A percentile compares a stretch with the other conserved stretches of the same genome.
Conservation (phyloP, 2,113 vertebrate genomes). For the Corydoras sp. region DNA sequence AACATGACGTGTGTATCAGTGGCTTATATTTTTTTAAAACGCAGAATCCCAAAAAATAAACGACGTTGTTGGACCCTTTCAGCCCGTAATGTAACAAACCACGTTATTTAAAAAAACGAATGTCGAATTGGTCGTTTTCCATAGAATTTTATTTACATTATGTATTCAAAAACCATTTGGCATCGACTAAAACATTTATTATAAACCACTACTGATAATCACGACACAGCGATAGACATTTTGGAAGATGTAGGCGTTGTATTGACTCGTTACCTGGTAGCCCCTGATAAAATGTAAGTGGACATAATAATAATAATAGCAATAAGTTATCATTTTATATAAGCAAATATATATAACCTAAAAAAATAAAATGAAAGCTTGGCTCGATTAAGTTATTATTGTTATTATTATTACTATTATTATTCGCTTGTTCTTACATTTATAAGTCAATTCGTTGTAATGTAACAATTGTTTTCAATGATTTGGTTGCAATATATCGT, state of each 20-base stretch:
- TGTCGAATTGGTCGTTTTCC: not conserved
- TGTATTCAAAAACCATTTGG: constrained; percentile 36
- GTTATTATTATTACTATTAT: constrained; percentile 15
- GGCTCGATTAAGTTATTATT: constrained; percentile 7
- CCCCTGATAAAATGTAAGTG: not conserved
- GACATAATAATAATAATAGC: not conserved
- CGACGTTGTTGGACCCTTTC: too few relatives aligned
- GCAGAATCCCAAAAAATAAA: too few relatives aligned
- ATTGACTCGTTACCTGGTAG: not conserved
- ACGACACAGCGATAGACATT: constrained; percentile 34
- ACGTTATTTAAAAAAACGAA: not conserved
- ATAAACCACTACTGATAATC: constrained; percentile 26
- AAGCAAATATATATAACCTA: too few relatives aligned
- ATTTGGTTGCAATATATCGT: constrained; percentile 11
- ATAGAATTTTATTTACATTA: constrained; percentile 30
- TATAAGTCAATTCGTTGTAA: not conserved
- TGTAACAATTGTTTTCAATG: not conserved
- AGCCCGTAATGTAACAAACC: not conserved
- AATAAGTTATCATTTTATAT: not conserved
- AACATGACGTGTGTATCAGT: too few relatives aligned
- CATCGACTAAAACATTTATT: constrained; percentile 27
- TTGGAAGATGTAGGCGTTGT: not conserved
- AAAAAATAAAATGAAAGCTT: too few relatives aligned
- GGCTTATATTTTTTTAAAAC: too few relatives aligned
- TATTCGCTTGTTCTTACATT: not conserved